Percentiles rank a stretch among this genome's conserved stretches.
Evolutionary conservation across 1,140 invertebrate genomes (phyloP).

Genomic region (Scaptomyza graminum): DNA sequence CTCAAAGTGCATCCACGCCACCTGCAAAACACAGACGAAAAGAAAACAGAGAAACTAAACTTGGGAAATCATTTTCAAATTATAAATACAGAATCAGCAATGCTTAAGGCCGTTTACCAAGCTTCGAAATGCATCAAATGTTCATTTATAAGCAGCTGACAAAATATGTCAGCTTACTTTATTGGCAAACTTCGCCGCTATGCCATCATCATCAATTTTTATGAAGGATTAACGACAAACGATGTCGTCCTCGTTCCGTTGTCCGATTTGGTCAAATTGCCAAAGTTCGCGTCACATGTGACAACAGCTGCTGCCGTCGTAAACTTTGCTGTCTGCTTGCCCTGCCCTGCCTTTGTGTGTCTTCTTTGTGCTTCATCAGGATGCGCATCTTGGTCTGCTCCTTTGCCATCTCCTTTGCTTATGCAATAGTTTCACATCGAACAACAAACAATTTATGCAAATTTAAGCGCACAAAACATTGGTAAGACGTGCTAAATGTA

Average conservation of each 20-base stretch:
- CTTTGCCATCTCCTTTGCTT: neutral
- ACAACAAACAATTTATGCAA: constrained; percentile 70
- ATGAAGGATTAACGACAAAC: constrained; percentile 72
- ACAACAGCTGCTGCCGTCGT: constrained; percentile 33
- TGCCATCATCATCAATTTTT: constrained; percentile 76
- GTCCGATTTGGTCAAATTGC: constrained; percentile 43
- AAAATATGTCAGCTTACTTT: constrained; percentile 57
- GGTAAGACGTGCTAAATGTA: constrained; percentile 60
- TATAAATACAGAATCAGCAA: constrained; percentile 23
- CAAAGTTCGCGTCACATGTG: constrained; percentile 68
- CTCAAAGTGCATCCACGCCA: constrained; percentile 97
- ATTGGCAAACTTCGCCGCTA: constrained; percentile 59
- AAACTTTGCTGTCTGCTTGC: constrained; percentile 37
- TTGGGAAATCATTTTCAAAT: neutral
- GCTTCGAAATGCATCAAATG: constrained; percentile 41
- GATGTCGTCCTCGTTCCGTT: constrained; percentile 12
- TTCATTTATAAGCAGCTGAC: constrained; percentile 58
- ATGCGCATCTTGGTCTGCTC: constrained; percentile 13
- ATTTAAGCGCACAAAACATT: constrained; percentile 61
- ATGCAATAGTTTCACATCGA: constrained; percentile 40
- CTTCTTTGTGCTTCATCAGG: constrained; percentile 36
- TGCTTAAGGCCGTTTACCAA: constrained; percentile 11
- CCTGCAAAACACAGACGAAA: constrained; percentile 86
- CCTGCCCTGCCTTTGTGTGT: too few relatives aligned
- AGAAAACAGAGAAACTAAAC: constrained; percentile 1